Percentiles rank a stretch among this genome's conserved stretches.
Evolutionary conservation across 2,797 vertebrate species (phyloP).

Genomic region (Triplophysa bombifrons): DNA sequence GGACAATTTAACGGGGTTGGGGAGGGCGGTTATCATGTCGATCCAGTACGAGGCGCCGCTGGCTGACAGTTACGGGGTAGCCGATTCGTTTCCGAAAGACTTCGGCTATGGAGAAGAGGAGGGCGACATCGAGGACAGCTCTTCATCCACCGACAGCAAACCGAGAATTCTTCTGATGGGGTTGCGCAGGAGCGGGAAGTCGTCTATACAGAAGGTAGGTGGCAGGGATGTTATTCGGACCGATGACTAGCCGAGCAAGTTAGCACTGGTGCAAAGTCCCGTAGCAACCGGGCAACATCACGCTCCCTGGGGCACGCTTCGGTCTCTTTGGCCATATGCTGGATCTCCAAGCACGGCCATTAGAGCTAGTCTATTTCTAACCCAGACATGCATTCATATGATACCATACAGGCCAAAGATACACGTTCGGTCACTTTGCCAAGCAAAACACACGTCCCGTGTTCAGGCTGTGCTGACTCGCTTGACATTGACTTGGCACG

Average conservation of each 20-base stretch:
- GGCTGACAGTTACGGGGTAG: constrained; percentile 87
- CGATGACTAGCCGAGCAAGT: constrained; percentile 40
- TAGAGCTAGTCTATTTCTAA: background rate
- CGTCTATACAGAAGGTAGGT: constrained; percentile 97
- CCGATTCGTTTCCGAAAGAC: constrained; percentile 95
- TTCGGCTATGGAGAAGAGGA: constrained; percentile 97
- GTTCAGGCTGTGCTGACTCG: background rate
- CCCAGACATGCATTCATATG: background rate
- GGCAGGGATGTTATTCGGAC: constrained; percentile 9
- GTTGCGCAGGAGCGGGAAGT: constrained; percentile 94
- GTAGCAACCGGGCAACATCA: background rate
- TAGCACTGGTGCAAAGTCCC: constrained; percentile 13
- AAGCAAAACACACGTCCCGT: background rate
- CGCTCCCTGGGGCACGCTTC: background rate
- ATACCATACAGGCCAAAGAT: constrained; percentile 13
- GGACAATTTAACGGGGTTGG: constrained; percentile 52
- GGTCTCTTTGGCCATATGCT: background rate
- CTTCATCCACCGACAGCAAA: constrained; percentile 85
- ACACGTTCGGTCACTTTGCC: background rate
- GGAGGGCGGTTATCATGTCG: constrained; percentile 84
- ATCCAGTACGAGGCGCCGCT: constrained; percentile 91
- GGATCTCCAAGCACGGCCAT: background rate
- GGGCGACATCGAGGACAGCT: constrained; percentile 87
- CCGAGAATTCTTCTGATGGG: constrained; percentile 97
- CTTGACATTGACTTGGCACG: constrained; percentile 2